These are phyloP conservation scores for Porites lutea DNA, from an alignment of 64 coral and sea anemone genomes.

Conservation along the genomic window DNA sequence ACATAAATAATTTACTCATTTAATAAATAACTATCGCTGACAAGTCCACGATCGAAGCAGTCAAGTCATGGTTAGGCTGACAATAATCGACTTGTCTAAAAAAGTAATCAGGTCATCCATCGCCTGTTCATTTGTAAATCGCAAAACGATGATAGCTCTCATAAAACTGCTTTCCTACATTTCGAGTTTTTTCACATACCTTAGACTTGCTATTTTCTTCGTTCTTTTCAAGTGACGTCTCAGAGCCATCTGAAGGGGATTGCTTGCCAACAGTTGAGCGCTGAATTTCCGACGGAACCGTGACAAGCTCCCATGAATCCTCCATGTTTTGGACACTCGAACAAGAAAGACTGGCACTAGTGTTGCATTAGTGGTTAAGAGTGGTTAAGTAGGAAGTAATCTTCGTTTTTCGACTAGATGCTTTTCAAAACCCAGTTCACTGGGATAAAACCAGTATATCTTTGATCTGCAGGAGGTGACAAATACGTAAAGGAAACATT, in stretches of 20 bases:
- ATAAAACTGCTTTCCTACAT: background rate
- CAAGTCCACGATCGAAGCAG: background rate
- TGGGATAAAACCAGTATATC: too few species aligned
- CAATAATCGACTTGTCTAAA: too few species aligned
- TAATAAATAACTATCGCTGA: background rate
- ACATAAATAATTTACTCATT: background rate
- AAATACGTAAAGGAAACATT: too few species aligned
- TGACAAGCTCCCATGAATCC: conserved; percentile 84
- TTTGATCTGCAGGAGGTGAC: too few species aligned
- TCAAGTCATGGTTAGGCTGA: too few species aligned
- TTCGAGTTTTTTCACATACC: background rate
- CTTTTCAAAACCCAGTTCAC: too few species aligned
- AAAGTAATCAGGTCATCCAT: too few species aligned
- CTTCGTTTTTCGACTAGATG: too few species aligned
- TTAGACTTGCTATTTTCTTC: conserved; percentile 20
- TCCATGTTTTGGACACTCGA: conserved; percentile 78
- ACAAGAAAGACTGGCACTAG: background rate
- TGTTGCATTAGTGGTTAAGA: background rate
- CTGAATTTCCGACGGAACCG: conserved; percentile 80
- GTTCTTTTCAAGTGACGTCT: conserved; percentile 1
- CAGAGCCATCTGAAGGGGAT: background rate
- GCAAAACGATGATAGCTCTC: background rate
- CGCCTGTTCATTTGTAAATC: too few species aligned
- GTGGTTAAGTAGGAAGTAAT: background rate
- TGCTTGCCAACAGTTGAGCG: conserved; percentile 61